Evolutionary conservation across 2,888 invertebrate genomes (phyloP), one percentile per base, ranked within the genome.

Genomic region (Plebejus melissa): DNA sequence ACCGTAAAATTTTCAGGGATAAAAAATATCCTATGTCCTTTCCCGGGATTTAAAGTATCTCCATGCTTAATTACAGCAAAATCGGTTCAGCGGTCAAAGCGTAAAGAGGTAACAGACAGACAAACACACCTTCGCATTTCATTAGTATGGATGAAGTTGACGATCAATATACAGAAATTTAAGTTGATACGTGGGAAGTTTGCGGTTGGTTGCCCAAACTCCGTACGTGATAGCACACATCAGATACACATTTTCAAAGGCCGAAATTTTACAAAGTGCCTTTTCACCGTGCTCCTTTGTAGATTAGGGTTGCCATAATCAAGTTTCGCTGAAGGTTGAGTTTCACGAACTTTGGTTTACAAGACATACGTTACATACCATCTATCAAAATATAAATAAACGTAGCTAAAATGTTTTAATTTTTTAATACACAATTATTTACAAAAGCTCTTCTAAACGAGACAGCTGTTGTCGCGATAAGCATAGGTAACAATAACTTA

Each of bases 151-250:
- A 80, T 80, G 77, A 80, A 80, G 75, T 75, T 76, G 77, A 76
- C 76, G 78, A 78, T 65, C 74, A 77, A 77, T 77, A 77, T 77
- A 77, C 77, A 46, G 74, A 76, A 75, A 72, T 72, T 54, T 54
- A 54, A 54, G 54, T 72, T 46, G 77, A 76, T 77, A 75, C 70
- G 77, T 70, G 75, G 72, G 79, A 77, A 78, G 78, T 77, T 70
- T 76, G 74, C 80, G 82, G 82, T 79, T 80, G 81, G 79, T 82
- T 72, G 90, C 91, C 86, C 90, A 91, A 88, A 90, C 80, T 91
- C 87, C 79, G 76, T 75, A 74, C 74, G 74, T 60, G 78, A 76
- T 76, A 76, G 74, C 38, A 70, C 16, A 72, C 50, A 77, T 77
- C 76, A 77, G 78, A 79, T 79, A 72, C 72, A 72, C 71, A 46